Base-by-base conservation (phyloP, 2,888 invertebrate species). In the Callimorpha dominula region DNA sequence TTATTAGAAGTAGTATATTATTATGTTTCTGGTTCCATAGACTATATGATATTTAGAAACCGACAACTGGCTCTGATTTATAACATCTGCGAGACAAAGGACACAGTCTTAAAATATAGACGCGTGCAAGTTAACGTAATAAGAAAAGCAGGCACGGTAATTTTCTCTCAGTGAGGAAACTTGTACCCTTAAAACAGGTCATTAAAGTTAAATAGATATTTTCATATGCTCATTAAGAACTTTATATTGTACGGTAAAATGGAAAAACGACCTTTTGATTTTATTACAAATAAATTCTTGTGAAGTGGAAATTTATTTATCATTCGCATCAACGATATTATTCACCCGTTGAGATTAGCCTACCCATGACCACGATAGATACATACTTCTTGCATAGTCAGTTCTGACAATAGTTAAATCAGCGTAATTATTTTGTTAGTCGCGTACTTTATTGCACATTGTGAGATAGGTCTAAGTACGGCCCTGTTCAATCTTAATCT, bases 401-500 rank as follows among this genome's bases (percentile, higher is more conserved):
- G 31, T 31, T 1, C 31, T 31, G 2, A 31, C n/a, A 54, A 54
- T n/a, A 20, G n/a, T 9, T 54, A n/a, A 54, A 8, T n/a, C 4
- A 54, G 11, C 11, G 11, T 4, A 54, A 9, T 54, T 54, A 54
- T 54, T 54, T n/a, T 8, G 9, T 6, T 20, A 20, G 11, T 9
- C 54, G 8, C 6, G 0, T 57, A 42, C 20, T n/a, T 68, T 31
- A 46, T 43, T 57, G 40, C 4, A 2, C 31, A n/a, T n/a, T n/a
- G 9, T 15, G 1, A 46, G 49, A 40, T 4, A 15, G 17, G 20
- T 20, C 54, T n/a, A 57, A 74, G 68, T 74, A 5, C 68, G 52
- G 17, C 54, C 68, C 74, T 74, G 74, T 70, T 11, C 20, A 43
- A 60, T 71, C 72, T 43, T 72, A 68, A 62, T 17, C 62, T 68